Conservation (phyloP, 2,888 invertebrate species). For the Plusia festucae region DNA sequence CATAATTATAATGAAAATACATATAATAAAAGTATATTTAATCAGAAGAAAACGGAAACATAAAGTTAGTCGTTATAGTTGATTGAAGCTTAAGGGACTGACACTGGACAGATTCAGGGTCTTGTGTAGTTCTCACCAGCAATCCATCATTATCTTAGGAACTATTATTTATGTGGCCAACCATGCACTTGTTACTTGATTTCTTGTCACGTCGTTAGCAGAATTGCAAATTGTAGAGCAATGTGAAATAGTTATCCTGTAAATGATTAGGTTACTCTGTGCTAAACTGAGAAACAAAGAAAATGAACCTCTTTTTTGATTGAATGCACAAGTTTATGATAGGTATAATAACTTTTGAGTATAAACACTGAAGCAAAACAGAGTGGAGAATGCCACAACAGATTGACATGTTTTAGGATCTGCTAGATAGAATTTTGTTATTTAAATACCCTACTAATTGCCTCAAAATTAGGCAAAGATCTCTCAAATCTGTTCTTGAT, state of each 20-base stretch:
- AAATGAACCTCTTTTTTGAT: no score
- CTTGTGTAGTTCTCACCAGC: neutral
- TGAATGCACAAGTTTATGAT: neutral
- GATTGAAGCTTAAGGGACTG: neutral
- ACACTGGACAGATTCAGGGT: neutral
- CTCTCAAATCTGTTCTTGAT: no score
- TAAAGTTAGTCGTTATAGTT: neutral
- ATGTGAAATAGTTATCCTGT: neutral
- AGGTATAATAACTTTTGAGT: no score
- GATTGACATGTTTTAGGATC: no score
- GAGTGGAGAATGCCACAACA: no score
- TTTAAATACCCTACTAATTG: no score
- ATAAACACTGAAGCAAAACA: no score
- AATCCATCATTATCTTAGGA: neutral
- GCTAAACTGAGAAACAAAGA: neutral
- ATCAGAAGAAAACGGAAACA: neutral
- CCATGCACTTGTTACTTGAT: neutral
- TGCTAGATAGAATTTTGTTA: no score
- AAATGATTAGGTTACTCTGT: neutral
- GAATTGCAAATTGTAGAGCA: neutral
- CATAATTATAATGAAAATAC: no score
- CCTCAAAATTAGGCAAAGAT: no score
- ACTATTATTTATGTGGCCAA: neutral
- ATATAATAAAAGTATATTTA: no score
- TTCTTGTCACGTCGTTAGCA: neutral